Evolutionary conservation across 1,140 invertebrate species (phyloP).

Genomic region (Cydia splendana): DNA sequence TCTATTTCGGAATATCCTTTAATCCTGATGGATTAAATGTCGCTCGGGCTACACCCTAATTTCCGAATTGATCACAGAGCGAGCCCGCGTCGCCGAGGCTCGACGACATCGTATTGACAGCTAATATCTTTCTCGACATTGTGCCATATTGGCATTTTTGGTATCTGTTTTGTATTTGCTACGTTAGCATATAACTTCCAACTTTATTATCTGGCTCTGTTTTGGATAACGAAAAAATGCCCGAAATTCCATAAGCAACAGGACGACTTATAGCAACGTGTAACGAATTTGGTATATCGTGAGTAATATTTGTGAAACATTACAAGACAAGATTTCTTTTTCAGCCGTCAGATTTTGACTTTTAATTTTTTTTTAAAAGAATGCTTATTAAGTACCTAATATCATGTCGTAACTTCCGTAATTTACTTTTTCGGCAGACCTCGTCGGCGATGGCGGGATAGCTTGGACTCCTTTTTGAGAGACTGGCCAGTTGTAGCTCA

Average conservation of each 20-base stretch:
- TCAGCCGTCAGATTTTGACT: too few species aligned
- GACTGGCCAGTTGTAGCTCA: too few species aligned
- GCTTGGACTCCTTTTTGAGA: too few species aligned
- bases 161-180: neutral
- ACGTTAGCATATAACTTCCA: neutral
- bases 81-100: neutral
- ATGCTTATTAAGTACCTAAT: too few species aligned
- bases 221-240: neutral
- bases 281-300: too few species aligned
- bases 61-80: constrained; percentile 12
- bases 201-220: neutral
- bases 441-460: too few species aligned
- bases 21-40: constrained; percentile 18
- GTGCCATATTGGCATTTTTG: neutral
- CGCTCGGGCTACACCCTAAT: constrained; percentile 15
- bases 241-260: neutral
- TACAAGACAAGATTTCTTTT: too few species aligned
- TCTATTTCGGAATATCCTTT: constrained; percentile 1
- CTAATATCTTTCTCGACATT: constrained; percentile 11
- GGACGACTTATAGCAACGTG: too few species aligned
- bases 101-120: constrained; percentile 9
- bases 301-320: too few species aligned
- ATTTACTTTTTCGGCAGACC: too few species aligned
- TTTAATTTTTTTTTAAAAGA: too few species aligned
- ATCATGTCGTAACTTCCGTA: too few species aligned